Conservation (phyloP, 2,113 vertebrate species). For the Rhinolophus ferrumequinum region DNA sequence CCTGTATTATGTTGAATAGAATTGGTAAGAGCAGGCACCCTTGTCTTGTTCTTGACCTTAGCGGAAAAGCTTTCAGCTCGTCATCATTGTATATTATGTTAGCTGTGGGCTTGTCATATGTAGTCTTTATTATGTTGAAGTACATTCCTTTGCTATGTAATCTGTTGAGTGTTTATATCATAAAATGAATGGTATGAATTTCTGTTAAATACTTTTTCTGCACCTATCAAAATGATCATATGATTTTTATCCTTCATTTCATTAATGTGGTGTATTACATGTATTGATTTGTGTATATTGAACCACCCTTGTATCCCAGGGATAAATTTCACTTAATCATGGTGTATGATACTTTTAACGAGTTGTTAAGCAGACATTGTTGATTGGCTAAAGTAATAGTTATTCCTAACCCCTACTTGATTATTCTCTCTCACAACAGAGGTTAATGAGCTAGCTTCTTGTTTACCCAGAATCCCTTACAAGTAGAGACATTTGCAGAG, state of each 20-base stretch:
- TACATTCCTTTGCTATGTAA: neutral
- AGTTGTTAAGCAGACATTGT: neutral
- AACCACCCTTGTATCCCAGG: neutral
- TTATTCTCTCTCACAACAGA: neutral
- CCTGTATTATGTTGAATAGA: neutral
- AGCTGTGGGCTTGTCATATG: neutral
- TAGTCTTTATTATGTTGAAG: neutral
- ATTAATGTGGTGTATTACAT: neutral
- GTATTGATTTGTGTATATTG: neutral
- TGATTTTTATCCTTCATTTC: neutral
- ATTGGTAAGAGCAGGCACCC: neutral
- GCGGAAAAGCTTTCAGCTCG: neutral
- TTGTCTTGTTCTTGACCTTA: neutral
- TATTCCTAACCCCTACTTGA: neutral
- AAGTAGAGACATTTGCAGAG: neutral
- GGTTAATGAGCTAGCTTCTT: neutral
- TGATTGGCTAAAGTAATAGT: neutral
- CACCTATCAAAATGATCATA: neutral
- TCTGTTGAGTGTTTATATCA: neutral
- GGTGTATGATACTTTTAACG: neutral
- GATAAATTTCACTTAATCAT: neutral
- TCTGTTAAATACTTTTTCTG: neutral
- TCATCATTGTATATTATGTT: neutral
- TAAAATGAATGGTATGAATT: neutral
- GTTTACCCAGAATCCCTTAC: neutral